phyloP scores from a whole-genome alignment of 2,888 invertebrate species.

The Digitonthophagus gazella region DNA sequence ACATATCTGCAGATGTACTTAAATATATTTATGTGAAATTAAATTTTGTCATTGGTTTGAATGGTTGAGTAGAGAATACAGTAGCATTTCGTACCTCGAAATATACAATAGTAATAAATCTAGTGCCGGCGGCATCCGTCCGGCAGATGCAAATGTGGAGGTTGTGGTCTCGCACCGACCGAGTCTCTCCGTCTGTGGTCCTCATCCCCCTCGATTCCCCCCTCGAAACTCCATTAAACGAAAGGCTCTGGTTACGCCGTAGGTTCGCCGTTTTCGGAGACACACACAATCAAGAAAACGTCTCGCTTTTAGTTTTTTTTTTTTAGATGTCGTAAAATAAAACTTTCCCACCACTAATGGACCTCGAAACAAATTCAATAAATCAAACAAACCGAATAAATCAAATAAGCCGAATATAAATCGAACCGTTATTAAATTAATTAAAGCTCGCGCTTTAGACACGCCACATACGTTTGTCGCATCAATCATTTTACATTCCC shows the following conservation, averaged over 20 bases:
- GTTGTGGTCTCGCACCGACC: constrained; percentile 31
- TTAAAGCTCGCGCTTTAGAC: background rate
- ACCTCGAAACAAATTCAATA: background rate
- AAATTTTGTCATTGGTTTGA: background rate
- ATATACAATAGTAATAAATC: constrained; percentile 35
- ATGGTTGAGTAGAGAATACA: background rate
- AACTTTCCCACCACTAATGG: background rate
- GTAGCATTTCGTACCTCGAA: constrained; percentile 27
- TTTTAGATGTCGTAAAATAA: background rate
- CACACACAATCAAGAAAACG: background rate
- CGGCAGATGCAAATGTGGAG: constrained; percentile 36
- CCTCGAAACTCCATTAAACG: constrained; percentile 35
- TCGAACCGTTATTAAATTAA: background rate
- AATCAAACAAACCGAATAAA: too few species aligned
- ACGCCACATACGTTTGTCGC: background rate
- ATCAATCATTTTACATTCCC: background rate
- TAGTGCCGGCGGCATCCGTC: constrained; percentile 33
- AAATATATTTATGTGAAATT: background rate
- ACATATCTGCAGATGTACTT: too few species aligned
- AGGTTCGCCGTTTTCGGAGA: background rate
- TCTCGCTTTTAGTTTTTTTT: background rate
- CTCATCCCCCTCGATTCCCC: constrained; percentile 16
- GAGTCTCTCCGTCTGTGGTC: constrained; percentile 15
- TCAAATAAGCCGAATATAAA: too few species aligned
- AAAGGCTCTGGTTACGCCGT: background rate